Base-by-base conservation (phyloP, 2,113 vertebrate species). In the Tringa solitaria region DNA sequence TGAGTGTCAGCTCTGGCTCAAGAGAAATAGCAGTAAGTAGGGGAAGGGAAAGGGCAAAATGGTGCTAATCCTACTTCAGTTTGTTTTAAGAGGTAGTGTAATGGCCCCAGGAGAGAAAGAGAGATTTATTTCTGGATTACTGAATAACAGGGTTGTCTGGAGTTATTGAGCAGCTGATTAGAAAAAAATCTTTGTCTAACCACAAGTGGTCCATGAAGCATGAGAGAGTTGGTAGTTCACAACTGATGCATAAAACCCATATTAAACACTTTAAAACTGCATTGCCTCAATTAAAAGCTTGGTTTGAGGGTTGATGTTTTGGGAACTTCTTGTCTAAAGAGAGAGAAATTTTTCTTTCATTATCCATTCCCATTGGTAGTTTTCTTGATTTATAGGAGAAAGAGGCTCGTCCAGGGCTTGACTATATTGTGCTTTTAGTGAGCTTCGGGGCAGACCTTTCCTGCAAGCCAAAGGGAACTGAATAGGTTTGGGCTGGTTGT, bases 111-210 rank as follows among this genome's bases (percentile, higher is more conserved):
- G 67, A 74, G 67, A 88, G 85, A 75, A 28, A 82, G 82, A 92
- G 48, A 77, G 90, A 87, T 89, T 93, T 97, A 94, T 91, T 94
- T 84, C 67, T 61, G 84, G 87, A 84, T 89, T 96, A 94, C 87
- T 85, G 94, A 87, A 51, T 94, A 96, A 73, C 87, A 79, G 53
- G 30, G 35, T 53, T 94, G 91, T 89, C 93, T 81, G 26, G 64
- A 90, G 87, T 91, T 95, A 92, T 14, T 87, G 73, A 96, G 89
- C 54, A 74, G 83, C 75, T 33, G 76, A 92, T 93, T 54, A 94
- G 89, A 45, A 89, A 86, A 32, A 88, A 90, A 81, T 67, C 86
- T 92, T 87, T 90, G 70, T 84, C 67, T 95, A 80, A 75, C 93
- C 83, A 51, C 86, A 75, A 90, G 64, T 92, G 93, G 64, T 89